Evolutionary conservation across 2,888 invertebrate genomes (phyloP), one percentile per base, ranked within the genome.

Genomic region (Pantelozetes paolii): DNA sequence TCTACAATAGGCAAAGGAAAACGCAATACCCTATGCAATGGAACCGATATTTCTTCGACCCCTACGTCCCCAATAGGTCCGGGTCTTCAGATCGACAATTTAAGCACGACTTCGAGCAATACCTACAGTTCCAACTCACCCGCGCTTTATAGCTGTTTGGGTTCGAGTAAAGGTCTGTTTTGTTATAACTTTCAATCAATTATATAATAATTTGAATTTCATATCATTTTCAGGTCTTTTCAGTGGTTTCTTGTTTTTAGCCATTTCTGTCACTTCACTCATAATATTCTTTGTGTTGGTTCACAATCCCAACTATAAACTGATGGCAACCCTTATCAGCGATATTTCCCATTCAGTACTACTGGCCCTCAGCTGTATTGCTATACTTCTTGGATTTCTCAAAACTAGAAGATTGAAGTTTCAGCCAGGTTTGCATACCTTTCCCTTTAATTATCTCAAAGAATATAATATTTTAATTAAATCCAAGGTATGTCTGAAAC

Each of bases 271-370:
- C 79, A 94, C 94, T 83, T 93, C 93, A 84, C 86, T 96, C 82
- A 94, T 96, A 80, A 87, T 95, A 78, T 96, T 95, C 89, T 95
- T 95, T 85, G 94, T 96, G 78, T 87, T 96, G 80, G 90, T 94
- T 79, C 90, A 90, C 82, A 90, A 79, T 40, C 78, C 79, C 76
- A 88, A 91, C 81, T 87, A 92, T 81, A 89, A 89, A 79, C 86
- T 92, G 78, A 85, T 94, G 78, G 93, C 94, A 73, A 91, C 94
- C 80, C 92, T 94, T 82, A 85, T 94, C 81, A 93, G 93, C 30
- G 94, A 94, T 83, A 91, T 91, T 40, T 93, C 93, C 18, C 94
- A 94, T 83, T 92, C 92, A 82, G 89, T 88, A 76, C 85, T 94
- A 76, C 91, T 94, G 90, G 87, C 89, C 75, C 87, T 94, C 76